Base-by-base conservation (phyloP, 2,113 vertebrate species). In the Cinclus mexicanus region DNA sequence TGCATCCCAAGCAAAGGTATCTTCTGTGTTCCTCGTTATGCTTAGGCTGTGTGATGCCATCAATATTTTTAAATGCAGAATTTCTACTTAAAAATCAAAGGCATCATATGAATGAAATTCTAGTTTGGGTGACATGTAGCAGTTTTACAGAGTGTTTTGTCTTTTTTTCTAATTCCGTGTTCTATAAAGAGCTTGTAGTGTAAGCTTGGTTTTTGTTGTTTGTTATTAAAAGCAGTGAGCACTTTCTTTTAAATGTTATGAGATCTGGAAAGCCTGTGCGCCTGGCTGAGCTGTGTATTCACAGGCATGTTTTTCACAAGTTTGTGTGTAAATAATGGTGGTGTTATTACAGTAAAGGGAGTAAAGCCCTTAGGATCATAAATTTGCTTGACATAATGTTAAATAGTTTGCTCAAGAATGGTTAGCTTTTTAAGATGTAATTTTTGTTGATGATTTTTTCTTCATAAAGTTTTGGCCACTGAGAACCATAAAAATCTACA, bases 221-320 rank as follows among this genome's bases (percentile, higher is more conserved):
- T 85, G 56, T 89, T 90, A 69, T 53, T 84, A 84, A 94, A 94
- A 92, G 83, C 93, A 93, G 79, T n/a, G 80, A 96, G 93, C 91
- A 91, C 90, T 90, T 88, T 90, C 42, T 94, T 96, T 71, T 91
- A 87, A 79, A 89, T 47, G 12, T 78, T 87, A 72, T 0, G 1
- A 92, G 29, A 29, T 64, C 63, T 86, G 90, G 57, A 88, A 93
- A 90, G 55, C 29, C 80, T 67, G 49, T 71, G 35, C 90, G 60
- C 65, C 69, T 87, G 77, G 44, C 86, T 89, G 64, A 92, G 72
- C 68, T 75, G 22, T 57, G 35, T 39, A 42, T 85, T 94, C 76
- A 86, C 68, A 90, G 85, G 83, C 69, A 20, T 41, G 25, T 25
- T 92, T 87, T 92, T 86, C 57, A 56, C 60, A 81, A 77, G 22